Base-by-base conservation (phyloP, 2,888 invertebrate species). In the Theodoxus fluviatilis region DNA sequence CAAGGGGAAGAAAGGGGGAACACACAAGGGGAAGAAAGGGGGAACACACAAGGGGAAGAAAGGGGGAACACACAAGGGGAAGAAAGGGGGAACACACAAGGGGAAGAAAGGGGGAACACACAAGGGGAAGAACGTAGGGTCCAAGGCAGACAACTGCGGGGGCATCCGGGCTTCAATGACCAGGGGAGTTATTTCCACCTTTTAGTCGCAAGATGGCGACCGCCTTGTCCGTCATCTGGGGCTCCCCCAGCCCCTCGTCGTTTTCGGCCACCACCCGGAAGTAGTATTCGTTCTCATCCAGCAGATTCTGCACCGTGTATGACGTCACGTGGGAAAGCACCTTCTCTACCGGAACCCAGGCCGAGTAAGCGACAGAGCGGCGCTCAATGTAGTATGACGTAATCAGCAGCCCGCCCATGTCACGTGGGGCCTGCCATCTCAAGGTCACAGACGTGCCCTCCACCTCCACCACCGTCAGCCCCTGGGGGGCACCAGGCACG, bases 351-450 rank as follows among this genome's bases (percentile, higher is more conserved):
- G 79, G 79, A n/a, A 78, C 77, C 85, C 85, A 85, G 71, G 78
- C 75, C 43, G 75, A 76, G 63, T 78, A 75, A 38, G 77, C 78
- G 22, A 79, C 79, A 55, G 94, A 93, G 79, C 92, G 92, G 83
- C 92, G 93, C 85, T 95, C 94, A 68, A 95, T 90, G 15, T 91
- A 91, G 82, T 94, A 95, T 79, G 92, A 92, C 0, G 91, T 92
- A 71, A 95, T 89, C 74, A 93, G 93, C 68, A 93, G 85, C 73
- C 95, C 94, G 84, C 94, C 93, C 80, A 93, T 92, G 74, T 67
- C 68, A 0, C 90, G 84, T 0, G 94, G 94, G 33, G 93, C 92
- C 81, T 92, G 92, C 95, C 95, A 95, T 86, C 91, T 91, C 70
- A 95, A 90, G n/a, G 91, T 91, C 9, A 93, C 91, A 0, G 92